Percentiles rank a stretch among this genome's conserved stretches.
Evolutionary conservation across 2,888 invertebrate species (phyloP).

Genomic region (Eilema caniola): DNA sequence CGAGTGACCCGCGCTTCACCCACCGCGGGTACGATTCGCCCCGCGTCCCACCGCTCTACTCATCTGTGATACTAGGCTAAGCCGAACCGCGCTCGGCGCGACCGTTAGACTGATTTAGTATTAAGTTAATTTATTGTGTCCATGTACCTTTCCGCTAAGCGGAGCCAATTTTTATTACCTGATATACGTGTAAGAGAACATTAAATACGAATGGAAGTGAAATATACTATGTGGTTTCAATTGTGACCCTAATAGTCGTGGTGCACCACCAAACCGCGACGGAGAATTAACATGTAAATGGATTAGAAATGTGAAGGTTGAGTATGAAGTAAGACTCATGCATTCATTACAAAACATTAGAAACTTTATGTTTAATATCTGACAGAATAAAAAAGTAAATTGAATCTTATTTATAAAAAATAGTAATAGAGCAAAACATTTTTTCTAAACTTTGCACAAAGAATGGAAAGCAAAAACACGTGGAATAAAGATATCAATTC

Average conservation of each 20-base stretch:
- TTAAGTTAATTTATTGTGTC: conserved; percentile 85
- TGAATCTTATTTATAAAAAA: neutral
- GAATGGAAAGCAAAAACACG: neutral
- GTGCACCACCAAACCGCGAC: conserved; percentile 37
- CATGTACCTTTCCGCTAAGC: conserved; percentile 86
- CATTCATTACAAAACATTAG: conserved; percentile 20
- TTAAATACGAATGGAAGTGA: conserved; percentile 78
- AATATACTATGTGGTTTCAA: conserved; percentile 66
- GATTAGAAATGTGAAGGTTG: conserved; percentile 47
- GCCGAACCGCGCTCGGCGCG: conserved; percentile 82
- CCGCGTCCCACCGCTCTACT: conserved; percentile 85
- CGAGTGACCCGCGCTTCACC: conserved; percentile 81
- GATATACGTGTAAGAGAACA: conserved; percentile 72
- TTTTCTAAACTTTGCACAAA: neutral
- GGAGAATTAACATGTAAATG: conserved; percentile 37
- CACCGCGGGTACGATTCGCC: conserved; percentile 74
- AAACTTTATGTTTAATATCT: conserved; percentile 13
- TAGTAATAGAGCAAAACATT: neutral
- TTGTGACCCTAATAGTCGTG: conserved; percentile 52
- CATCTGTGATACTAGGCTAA: conserved; percentile 86
- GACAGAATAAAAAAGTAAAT: conserved; percentile 1
- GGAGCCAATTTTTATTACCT: conserved; percentile 82
- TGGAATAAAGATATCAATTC: neutral
- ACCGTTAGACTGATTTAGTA: conserved; percentile 85
- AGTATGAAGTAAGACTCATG: conserved; percentile 24